Base-by-base conservation (phyloP, 2,113 vertebrate genomes). In the Oostethus manadensis region DNA sequence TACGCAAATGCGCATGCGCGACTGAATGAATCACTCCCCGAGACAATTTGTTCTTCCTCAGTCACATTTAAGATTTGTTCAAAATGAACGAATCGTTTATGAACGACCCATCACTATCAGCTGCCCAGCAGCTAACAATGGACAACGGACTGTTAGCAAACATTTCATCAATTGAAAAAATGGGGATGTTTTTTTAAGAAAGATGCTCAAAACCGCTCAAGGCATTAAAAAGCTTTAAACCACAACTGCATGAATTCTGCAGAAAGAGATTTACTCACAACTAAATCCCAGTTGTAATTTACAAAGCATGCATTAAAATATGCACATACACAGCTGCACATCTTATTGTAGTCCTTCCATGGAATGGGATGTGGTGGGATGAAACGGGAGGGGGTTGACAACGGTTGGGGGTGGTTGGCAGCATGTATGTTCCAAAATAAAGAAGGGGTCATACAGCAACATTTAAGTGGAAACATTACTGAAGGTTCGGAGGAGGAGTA, bases 181-280 rank as follows among this genome's bases (percentile, higher is more conserved):
- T 48, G 17, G 1, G 15, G 8, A 48, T 2, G 46, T 18, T 17
- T 20, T 9, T 10, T 48, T n/a, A n/a, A 21, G 48, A 51, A 29
- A 11, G 61, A 54, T 67, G 62, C 35, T 58, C 60, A 64, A 61
- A 42, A 42, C 3, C 53, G 74, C 66, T 71, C 57, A n/a, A n/a
- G n/a, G n/a, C n/a, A n/a, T n/a, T n/a, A n/a, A n/a, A n/a, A 70
- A 21, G 80, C 73, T 77, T 84, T 84, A 84, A 61, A 68, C 72
- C 68, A 76, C 74, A 71, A 81, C 75, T 82, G 82, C 77, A 67
- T 44, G 66, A 58, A 80, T 73, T 74, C 68, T 58, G 63, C 60
- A 46, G 74, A 74, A 80, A 79, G 78, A 76, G 70, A 75, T 73
- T 88, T 79, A 77, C 56, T 67, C 51, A 4, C 38, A 63, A 70